Conservation (phyloP, 2,113 vertebrate species). For the Ptilorrhoa leucosticta region DNA sequence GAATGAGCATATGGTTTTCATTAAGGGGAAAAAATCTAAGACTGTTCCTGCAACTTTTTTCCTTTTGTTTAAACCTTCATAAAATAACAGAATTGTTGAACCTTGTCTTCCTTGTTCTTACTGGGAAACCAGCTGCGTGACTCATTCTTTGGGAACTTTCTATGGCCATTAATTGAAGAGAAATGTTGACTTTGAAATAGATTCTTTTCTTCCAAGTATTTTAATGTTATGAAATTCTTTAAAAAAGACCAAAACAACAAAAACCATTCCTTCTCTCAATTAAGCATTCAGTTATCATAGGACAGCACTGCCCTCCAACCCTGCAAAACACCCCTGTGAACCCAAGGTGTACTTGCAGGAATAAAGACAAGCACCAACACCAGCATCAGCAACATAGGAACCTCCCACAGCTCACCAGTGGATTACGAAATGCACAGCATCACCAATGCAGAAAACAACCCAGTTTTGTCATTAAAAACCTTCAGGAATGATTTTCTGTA, state of each 20-base stretch:
- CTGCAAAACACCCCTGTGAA: neutral
- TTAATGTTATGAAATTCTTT: neutral
- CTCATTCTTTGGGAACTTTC: slow-evolving; percentile 39
- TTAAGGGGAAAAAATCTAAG: neutral
- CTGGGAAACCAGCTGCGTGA: slow-evolving; percentile 20
- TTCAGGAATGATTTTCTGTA: neutral
- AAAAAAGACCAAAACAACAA: neutral
- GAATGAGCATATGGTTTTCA: neutral
- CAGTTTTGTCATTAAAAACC: neutral
- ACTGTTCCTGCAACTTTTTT: neutral
- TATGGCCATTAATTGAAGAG: neutral
- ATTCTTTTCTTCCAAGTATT: neutral
- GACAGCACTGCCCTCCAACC: neutral
- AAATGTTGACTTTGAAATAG: slow-evolving; percentile 16
- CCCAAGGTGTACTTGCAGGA: no score
- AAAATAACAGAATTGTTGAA: slow-evolving; percentile 7
- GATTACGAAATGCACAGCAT: neutral
- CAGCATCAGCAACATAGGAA: fast-evolving
- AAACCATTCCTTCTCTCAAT: neutral
- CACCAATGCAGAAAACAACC: neutral
- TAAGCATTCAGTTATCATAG: neutral
- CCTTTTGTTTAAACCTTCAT: neutral
- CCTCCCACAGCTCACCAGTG: neutral
- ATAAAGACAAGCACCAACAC: neutral
- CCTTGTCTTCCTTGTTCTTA: slow-evolving; percentile 16